Evolutionary conservation across 2,797 vertebrate genomes (phyloP), one percentile per base, ranked within the genome.

Genomic region (Pampus argenteus): DNA sequence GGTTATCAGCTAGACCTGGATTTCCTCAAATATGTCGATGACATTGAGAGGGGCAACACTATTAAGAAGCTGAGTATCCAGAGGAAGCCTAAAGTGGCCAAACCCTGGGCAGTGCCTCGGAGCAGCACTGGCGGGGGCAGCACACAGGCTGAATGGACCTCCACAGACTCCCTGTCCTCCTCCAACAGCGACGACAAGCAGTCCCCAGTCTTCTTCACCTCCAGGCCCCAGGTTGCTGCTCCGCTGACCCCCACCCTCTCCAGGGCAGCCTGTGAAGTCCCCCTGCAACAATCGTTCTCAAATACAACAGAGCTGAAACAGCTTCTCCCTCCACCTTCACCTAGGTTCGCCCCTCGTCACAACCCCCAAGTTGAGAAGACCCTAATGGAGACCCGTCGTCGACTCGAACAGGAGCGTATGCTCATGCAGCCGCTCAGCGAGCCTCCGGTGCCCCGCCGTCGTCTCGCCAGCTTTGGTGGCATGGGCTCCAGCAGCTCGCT

Each of bases 11-110:
- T 99, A 90, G 98, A 99, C 91, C 91, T 99, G 92, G 97, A 99
- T 88, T 99, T 99, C 88, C 96, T 99, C 66, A 99, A 99, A 79
- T 99, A 99, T 68, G 98, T 99, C 79, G 97, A 99, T 47, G 98
- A 99, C 92, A 99, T 99, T 65, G 96, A 99, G 88, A 95, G 97
- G 85, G 98, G 98, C 68, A 97, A 99, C 87, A 98, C 98, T 15
- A 96, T 99, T 78, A 99, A 95, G 90, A 99, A 97, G 88, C 83
- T 99, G 75, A 98, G 96, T 65, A 95, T 99, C 87, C 95, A 93
- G 87, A 96, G 97, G 89, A 97, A 94, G 82, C 93, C 93, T 71
- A 97, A 95, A 93, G 83, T 81, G 2, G 45, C 93, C 58, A 87
- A 58, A 63, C 68, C 86, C 52, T 64, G 66, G 78, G 74, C 60